phyloP scores from a whole-genome alignment of 2,888 invertebrate genomes.

The Aproaerema taeniolella region DNA sequence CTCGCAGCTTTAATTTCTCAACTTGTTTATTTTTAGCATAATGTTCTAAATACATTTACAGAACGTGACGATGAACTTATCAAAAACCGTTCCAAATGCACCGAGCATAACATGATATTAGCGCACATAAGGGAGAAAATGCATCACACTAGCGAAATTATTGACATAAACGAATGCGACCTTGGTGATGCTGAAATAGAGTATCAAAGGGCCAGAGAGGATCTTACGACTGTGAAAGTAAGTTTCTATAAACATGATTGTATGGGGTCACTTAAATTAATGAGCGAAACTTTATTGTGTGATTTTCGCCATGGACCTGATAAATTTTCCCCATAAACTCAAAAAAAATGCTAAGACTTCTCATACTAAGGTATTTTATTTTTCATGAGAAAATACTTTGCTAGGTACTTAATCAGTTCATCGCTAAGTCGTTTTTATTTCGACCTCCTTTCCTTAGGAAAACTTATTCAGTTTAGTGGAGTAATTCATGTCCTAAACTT shows the following conservation, averaged over 20 bases:
- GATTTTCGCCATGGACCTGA: too few relatives aligned
- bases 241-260: too few relatives aligned
- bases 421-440: too few relatives aligned
- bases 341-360: too few relatives aligned
- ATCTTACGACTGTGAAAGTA: conserved; percentile 55
- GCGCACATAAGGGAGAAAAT: conserved; percentile 71
- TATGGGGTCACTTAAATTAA: too few relatives aligned
- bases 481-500: too few relatives aligned
- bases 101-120: conserved; percentile 66
- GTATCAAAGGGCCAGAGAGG: conserved; percentile 53
- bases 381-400: background rate
- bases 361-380: too few relatives aligned
- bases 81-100: conserved; percentile 59
- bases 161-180: conserved; percentile 60
- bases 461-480: too few relatives aligned
- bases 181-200: conserved; percentile 63
- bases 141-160: conserved; percentile 68
- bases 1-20: background rate
- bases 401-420: too few relatives aligned
- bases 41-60: conserved; percentile 25
- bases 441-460: too few relatives aligned
- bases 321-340: too few relatives aligned
- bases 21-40: background rate
- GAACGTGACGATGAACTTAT: conserved; percentile 68
- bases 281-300: too few relatives aligned